Percentiles rank a stretch among this genome's conserved stretches.
Conservation (phyloP, 1,140 invertebrate species). For the Drosophila fuyamai region DNA sequence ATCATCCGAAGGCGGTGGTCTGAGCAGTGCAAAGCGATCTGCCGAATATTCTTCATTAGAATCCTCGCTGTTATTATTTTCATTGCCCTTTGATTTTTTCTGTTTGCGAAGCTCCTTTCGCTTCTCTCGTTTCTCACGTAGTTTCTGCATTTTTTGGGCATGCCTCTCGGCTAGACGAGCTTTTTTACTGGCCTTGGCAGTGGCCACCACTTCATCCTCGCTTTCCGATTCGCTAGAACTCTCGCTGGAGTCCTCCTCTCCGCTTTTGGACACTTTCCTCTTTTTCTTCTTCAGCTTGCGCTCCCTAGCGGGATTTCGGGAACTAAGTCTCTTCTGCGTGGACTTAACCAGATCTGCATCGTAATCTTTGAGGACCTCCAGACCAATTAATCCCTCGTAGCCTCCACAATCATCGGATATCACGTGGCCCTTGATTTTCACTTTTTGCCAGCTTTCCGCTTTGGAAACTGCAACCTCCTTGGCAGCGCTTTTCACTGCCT, state of each 20-base stretch:
- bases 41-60: constrained; percentile 51
- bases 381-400: constrained; percentile 78
- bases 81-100: constrained; percentile 16
- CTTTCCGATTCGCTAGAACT: constrained; percentile 49
- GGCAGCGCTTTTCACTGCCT: neutral
- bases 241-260: constrained; percentile 47
- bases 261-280: constrained; percentile 36
- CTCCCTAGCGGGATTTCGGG: neutral
- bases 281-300: constrained; percentile 24
- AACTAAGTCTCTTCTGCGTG: constrained; percentile 30
- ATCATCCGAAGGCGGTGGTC: constrained; percentile 52
- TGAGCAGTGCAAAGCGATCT: constrained; percentile 64
- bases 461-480: constrained; percentile 14
- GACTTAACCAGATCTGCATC: constrained; percentile 64
- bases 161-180: constrained; percentile 56
- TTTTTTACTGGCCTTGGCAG: constrained; percentile 43
- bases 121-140: constrained; percentile 60
- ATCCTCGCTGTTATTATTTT: constrained; percentile 10
- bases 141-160: constrained; percentile 55
- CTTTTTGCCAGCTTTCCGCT: constrained; percentile 72
- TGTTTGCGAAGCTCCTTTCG: constrained; percentile 66
- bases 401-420: constrained; percentile 74
- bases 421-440: constrained; percentile 82
- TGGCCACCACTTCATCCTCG: constrained; percentile 12
- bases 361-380: constrained; percentile 82